A percentile compares a stretch with the other conserved stretches of the same genome.
Evolutionary conservation across 2,888 invertebrate genomes (phyloP).

Genomic region (Tipula confusa): DNA sequence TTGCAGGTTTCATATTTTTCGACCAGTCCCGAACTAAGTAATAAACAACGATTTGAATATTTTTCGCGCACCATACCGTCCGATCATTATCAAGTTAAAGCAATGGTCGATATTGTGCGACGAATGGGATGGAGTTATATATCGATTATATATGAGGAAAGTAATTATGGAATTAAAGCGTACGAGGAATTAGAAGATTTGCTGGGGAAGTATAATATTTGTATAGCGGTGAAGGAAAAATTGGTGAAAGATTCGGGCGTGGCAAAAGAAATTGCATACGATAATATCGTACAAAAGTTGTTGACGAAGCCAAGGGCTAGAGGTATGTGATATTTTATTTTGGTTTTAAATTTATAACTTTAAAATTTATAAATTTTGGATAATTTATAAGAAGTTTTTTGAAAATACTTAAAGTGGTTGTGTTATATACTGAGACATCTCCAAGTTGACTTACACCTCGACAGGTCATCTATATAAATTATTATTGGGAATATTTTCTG

Average conservation of each 20-base stretch:
- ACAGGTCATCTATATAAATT: too few species aligned
- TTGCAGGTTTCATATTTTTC: slow-evolving; percentile 91
- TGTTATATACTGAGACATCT: too few species aligned
- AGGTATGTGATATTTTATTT: slow-evolving; percentile 76
- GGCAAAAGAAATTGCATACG: slow-evolving; percentile 80
- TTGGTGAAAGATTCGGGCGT: slow-evolving; percentile 94
- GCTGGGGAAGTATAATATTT: slow-evolving; percentile 76
- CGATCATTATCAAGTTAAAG: slow-evolving; percentile 89
- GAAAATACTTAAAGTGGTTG: too few species aligned
- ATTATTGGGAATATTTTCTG: too few species aligned
- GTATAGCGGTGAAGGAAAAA: slow-evolving; percentile 92
- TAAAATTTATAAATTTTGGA: too few species aligned
- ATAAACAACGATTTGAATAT: slow-evolving; percentile 91
- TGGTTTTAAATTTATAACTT: background rate
- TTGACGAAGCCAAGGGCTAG: slow-evolving; percentile 81
- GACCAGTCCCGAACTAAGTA: slow-evolving; percentile 88
- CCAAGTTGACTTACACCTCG: too few species aligned
- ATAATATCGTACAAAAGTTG: slow-evolving; percentile 79
- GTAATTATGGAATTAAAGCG: slow-evolving; percentile 95
- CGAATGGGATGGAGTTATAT: slow-evolving; percentile 89
- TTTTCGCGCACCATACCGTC: slow-evolving; percentile 93
- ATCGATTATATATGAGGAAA: slow-evolving; percentile 93
- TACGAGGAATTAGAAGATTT: slow-evolving; percentile 89
- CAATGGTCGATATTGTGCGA: slow-evolving; percentile 90
- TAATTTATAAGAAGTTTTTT: too few species aligned